These are phyloP conservation scores for Penaeus indicus DNA, from an alignment of 1,140 invertebrate species.

Conservation along the genomic window DNA sequence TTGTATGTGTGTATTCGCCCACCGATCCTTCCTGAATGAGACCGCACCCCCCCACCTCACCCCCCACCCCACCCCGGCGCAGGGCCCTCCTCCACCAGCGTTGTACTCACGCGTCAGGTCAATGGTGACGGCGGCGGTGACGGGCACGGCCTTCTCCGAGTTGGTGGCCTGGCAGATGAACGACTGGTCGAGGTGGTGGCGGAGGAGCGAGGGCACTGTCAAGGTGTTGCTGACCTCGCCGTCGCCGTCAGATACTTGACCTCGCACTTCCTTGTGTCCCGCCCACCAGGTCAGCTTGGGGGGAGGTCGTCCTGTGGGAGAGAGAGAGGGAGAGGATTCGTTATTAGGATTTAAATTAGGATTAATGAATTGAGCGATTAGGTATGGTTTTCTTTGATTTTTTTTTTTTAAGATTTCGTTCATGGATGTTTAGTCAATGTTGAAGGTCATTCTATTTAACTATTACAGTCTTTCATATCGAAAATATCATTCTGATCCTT, in stretches of 20 bases:
- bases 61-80: too few relatives aligned
- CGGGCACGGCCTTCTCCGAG: constrained; percentile 79
- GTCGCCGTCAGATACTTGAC: constrained; percentile 58
- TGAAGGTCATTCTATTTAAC: not conserved
- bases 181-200: constrained; percentile 82
- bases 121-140: constrained; percentile 76
- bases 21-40: too few relatives aligned
- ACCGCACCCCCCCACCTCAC: too few relatives aligned
- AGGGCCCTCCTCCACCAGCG: not conserved
- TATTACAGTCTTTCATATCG: not conserved
- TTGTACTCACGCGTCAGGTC: constrained; percentile 79
- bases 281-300: constrained; percentile 89
- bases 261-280: constrained; percentile 77
- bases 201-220: constrained; percentile 74
- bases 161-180: constrained; percentile 88
- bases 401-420: too few relatives aligned
- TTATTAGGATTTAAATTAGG: too few relatives aligned
- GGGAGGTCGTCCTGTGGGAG: constrained; percentile 80
- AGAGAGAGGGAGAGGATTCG: not conserved
- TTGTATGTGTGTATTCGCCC: too few relatives aligned
- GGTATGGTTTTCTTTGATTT: too few relatives aligned
- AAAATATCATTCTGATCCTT: too few relatives aligned
- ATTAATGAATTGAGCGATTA: too few relatives aligned
- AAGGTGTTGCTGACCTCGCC: constrained; percentile 73
- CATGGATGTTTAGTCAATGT: not conserved